Conservation (phyloP, 1,140 invertebrate genomes). For the Cotesia vestalis region DNA sequence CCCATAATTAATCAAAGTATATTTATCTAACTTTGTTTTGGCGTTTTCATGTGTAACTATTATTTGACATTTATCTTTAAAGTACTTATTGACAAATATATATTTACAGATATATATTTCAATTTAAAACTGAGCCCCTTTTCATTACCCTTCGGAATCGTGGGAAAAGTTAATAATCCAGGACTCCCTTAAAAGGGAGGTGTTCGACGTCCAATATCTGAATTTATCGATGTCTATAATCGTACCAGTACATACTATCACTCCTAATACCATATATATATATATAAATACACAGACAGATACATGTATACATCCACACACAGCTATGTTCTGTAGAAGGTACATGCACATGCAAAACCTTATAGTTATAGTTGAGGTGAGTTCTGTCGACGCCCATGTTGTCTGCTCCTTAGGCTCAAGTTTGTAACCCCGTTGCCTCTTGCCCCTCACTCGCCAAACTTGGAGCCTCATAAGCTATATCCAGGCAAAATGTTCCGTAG, state of each 20-base stretch:
- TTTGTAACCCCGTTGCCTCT: neutral
- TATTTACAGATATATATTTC: too few relatives aligned
- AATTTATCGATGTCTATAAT: too few relatives aligned
- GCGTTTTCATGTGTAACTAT: neutral
- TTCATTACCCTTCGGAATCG: too few relatives aligned
- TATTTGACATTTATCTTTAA: neutral
- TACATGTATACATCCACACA: too few relatives aligned
- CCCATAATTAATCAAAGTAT: neutral
- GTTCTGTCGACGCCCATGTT: slow-evolving; percentile 8
- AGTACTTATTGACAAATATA: neutral
- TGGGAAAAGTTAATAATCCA: too few relatives aligned
- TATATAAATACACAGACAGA: too few relatives aligned
- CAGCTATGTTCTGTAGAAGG: neutral
- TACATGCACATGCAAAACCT: too few relatives aligned
- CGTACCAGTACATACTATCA: too few relatives aligned
- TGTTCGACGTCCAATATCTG: too few relatives aligned
- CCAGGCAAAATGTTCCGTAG: neutral
- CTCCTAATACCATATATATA: too few relatives aligned
- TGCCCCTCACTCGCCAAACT: neutral
- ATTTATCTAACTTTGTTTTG: neutral
- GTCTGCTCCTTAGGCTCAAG: neutral
- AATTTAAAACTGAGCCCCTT: too few relatives aligned
- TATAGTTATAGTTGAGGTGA: neutral
- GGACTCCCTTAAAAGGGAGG: too few relatives aligned
- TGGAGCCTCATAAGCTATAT: neutral